Evolutionary conservation across 2,797 vertebrate genomes (phyloP).

Genomic region (Pteropus rufus): DNA sequence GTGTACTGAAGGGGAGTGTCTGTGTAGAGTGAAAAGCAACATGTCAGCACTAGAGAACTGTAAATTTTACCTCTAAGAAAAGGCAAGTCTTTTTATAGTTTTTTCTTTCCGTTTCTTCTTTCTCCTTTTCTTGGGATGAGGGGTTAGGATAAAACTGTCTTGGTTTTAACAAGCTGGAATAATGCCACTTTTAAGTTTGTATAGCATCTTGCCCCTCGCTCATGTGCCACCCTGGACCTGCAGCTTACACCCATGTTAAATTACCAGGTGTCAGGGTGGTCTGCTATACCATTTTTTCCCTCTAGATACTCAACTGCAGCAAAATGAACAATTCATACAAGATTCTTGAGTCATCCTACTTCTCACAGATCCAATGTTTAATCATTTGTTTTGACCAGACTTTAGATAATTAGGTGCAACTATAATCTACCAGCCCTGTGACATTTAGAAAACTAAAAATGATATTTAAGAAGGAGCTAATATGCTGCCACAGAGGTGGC

Average conservation of each 20-base stretch:
- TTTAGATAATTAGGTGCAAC: constrained; percentile 50
- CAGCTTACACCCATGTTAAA: not conserved
- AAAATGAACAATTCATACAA: constrained; percentile 5
- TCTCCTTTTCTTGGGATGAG: not conserved
- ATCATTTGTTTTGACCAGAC: constrained; percentile 57
- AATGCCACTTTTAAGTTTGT: not conserved
- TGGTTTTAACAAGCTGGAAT: not conserved
- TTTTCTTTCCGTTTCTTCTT: not conserved
- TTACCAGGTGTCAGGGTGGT: not conserved
- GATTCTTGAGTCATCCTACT: constrained; percentile 27
- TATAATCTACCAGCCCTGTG: not conserved
- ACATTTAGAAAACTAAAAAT: constrained; percentile 44
- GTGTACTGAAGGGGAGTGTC: not conserved
- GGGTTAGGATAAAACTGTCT: not conserved
- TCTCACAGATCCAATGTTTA: constrained; percentile 23
- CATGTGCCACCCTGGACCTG: too few species aligned
- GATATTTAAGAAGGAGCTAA: constrained; percentile 39
- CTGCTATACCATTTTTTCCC: not conserved
- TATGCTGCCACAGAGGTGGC: not conserved
- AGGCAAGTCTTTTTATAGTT: not conserved
- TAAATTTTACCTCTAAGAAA: not conserved
- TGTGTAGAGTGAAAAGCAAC: not conserved
- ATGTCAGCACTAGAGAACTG: not conserved
- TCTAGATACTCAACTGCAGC: not conserved
- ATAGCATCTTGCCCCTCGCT: not conserved